Conservation (phyloP, 2,888 invertebrate species). For the Anodontia alba region DNA sequence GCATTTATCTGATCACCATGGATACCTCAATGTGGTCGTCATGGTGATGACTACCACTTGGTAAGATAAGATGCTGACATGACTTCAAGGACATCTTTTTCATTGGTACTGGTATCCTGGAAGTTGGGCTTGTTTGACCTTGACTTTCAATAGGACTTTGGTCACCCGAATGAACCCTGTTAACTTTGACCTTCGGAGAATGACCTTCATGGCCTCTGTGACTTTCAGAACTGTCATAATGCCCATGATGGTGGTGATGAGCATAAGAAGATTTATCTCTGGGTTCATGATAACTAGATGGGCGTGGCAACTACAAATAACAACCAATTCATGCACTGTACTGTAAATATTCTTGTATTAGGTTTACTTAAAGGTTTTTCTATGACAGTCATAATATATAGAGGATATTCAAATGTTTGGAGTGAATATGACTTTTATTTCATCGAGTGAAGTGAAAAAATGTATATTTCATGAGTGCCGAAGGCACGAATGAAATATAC, state of each 20-base stretch:
- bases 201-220: conserved; percentile 34
- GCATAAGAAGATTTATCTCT: neutral
- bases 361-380: too few species aligned
- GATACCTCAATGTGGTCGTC: conserved; percentile 49
- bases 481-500: too few species aligned
- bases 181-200: neutral
- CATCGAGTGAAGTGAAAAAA: too few species aligned
- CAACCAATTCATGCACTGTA: too few species aligned
- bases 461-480: too few species aligned
- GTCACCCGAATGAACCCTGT: neutral
- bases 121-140: conserved; percentile 29
- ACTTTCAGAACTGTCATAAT: neutral
- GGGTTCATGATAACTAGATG: conserved; percentile 43
- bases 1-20: conserved; percentile 21
- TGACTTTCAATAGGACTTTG: conserved; percentile 7
- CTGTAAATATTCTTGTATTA: too few species aligned
- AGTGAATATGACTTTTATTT: too few species aligned
- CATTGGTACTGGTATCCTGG: conserved; percentile 58
- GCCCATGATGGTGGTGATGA: neutral
- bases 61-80: conserved; percentile 44
- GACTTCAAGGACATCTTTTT: conserved; percentile 52
- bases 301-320: conserved; percentile 18
- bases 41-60: conserved; percentile 29
- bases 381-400: too few species aligned
- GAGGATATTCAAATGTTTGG: too few species aligned